phyloP scores from a whole-genome alignment of 1,140 invertebrate species.

The Diachasmimorpha longicaudata region DNA sequence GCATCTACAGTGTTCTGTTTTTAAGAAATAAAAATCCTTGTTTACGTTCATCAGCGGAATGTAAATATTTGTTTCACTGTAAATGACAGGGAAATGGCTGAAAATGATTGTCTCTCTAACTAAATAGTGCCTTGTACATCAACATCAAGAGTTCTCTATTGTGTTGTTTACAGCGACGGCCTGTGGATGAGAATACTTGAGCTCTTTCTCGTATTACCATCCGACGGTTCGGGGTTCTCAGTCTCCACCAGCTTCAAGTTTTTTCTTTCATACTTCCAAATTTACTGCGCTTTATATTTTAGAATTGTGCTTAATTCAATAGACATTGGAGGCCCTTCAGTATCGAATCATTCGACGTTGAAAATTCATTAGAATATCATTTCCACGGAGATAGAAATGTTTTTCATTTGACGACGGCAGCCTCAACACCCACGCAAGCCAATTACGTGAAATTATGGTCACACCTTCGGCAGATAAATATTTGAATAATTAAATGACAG shows the following conservation, averaged over 20 bases:
- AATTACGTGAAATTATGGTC: not conserved
- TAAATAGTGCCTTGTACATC: too few species aligned
- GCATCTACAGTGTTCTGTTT: not conserved
- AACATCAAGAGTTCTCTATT: too few species aligned
- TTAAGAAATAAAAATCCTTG: not conserved
- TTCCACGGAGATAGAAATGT: not conserved
- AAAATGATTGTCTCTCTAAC: too few species aligned
- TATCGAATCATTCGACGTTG: not conserved
- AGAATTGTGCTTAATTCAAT: not conserved
- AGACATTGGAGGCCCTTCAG: not conserved
- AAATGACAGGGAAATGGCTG: not conserved
- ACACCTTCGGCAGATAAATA: not conserved
- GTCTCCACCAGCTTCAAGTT: not conserved
- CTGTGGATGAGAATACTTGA: not conserved
- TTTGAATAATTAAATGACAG: not conserved
- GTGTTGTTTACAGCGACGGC: constrained; percentile 9
- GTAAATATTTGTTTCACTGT: not conserved
- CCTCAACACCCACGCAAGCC: not conserved
- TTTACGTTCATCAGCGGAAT: not conserved
- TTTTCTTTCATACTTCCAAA: not conserved
- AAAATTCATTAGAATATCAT: not conserved
- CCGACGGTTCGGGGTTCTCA: not conserved
- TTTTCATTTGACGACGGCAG: not conserved
- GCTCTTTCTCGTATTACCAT: not conserved
- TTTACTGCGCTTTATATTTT: not conserved